A percentile compares a stretch with the other conserved stretches of the same genome.
These are phyloP conservation scores for Phania funesta DNA, from an alignment of 2,888 invertebrate species.

Conservation along the genomic window DNA sequence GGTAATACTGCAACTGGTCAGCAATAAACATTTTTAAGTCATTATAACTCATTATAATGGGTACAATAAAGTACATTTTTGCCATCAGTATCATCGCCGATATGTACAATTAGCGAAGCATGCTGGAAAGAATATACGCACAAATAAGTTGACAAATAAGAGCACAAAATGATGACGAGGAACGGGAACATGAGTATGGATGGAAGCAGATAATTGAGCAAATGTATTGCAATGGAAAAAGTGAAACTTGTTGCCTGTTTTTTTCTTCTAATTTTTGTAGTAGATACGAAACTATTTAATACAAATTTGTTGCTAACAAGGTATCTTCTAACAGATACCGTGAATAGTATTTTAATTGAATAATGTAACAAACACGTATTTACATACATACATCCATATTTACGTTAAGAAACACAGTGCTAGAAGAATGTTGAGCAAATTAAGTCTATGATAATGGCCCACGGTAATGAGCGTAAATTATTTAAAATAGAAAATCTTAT, in stretches of 20 bases:
- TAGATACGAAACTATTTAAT: background rate
- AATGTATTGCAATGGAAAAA: slow-evolving; percentile 5
- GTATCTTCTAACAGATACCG: background rate
- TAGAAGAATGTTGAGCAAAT: no score
- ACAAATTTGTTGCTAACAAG: background rate
- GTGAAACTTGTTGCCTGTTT: slow-evolving; percentile 36
- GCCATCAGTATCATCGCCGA: background rate
- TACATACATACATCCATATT: no score
- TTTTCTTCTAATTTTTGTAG: background rate
- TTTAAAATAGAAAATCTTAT: no score
- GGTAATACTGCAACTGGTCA: no score
- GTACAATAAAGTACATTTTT: background rate
- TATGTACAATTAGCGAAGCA: slow-evolving; percentile 6
- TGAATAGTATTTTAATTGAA: background rate
- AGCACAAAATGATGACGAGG: no score
- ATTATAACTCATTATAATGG: background rate
- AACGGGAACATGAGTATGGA: slow-evolving; percentile 9
- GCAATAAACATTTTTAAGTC: no score
- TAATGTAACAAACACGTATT: background rate
- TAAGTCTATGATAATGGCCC: no score
- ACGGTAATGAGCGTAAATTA: no score
- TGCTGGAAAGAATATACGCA: background rate
- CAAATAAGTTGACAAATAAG: no score
- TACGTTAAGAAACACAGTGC: no score
- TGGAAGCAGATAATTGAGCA: no score